These are phyloP conservation scores for Heterotis niloticus DNA, from an alignment of 2,113 vertebrate species.

Conservation along the genomic window DNA sequence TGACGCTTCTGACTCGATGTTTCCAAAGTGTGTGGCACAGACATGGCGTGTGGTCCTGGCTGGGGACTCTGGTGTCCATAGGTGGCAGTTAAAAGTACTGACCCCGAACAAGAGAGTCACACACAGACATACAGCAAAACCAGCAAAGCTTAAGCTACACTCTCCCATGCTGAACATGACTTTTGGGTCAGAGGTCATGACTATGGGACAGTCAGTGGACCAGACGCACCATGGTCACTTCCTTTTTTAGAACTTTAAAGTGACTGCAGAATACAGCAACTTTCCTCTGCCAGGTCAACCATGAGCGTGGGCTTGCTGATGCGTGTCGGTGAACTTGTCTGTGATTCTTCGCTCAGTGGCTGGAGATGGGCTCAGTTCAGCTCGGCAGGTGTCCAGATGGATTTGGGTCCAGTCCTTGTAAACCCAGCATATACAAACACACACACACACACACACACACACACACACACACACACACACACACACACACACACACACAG, in stretches of 20 bases:
- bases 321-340: not conserved
- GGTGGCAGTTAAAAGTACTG: too few relatives aligned
- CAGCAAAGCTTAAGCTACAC: too few relatives aligned
- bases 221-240: too few relatives aligned
- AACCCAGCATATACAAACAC: not conserved
- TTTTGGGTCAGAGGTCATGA: too few relatives aligned
- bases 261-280: not conserved
- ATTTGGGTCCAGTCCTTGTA: not conserved
- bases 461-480: not conserved
- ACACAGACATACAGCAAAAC: too few relatives aligned
- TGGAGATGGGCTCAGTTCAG: not conserved
- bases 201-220: too few relatives aligned
- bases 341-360: not conserved
- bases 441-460: not conserved
- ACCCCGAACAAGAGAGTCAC: too few relatives aligned
- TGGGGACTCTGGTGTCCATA: too few relatives aligned
- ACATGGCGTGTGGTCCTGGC: too few relatives aligned
- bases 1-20: too few relatives aligned
- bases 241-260: not conserved
- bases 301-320: constrained; percentile 4
- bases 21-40: too few relatives aligned
- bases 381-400: not conserved
- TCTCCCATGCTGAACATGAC: too few relatives aligned
- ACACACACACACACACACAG: not conserved
- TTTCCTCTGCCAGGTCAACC: constrained; percentile 12